A percentile compares a stretch with the other conserved stretches of the same genome.
Conservation (phyloP, 2,888 invertebrate species). For the Polyommatus iphigenia region DNA sequence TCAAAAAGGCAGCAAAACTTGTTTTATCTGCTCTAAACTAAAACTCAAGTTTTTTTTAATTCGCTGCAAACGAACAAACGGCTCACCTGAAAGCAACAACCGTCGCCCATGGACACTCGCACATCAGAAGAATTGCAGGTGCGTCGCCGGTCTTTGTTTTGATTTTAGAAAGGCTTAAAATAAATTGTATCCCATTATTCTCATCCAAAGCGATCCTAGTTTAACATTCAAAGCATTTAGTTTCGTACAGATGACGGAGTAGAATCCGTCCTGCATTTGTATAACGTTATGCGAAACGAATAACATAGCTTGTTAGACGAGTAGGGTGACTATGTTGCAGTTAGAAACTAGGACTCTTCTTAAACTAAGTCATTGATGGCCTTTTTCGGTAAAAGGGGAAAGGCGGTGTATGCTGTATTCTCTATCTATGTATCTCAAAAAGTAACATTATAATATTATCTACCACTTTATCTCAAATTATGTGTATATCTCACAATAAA, state of each 20-base stretch:
- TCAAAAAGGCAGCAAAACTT: no score
- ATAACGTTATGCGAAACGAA: slow-evolving; percentile 28
- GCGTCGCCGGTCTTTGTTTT: neutral
- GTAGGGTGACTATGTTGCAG: neutral
- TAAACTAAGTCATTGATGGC: neutral
- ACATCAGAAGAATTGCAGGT: no score
- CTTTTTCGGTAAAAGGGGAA: no score
- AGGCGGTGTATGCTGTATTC: no score
- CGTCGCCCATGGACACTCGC: no score
- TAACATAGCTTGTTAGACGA: slow-evolving; percentile 17
- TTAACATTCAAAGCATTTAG: slow-evolving; percentile 26
- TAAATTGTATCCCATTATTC: neutral
- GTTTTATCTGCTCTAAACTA: no score
- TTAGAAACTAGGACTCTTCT: neutral
- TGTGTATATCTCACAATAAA: no score
- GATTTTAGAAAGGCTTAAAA: neutral
- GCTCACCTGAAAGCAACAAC: no score
- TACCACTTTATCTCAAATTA: no score
- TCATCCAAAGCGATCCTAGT: neutral
- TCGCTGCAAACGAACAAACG: neutral
- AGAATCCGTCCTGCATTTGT: slow-evolving; percentile 9
- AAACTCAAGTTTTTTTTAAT: neutral
- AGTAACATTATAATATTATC: no score
- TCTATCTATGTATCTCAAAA: no score
- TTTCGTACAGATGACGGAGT: neutral